Evolutionary conservation across 2,888 invertebrate genomes (phyloP).

Genomic region (Cataglyphis livida): DNA sequence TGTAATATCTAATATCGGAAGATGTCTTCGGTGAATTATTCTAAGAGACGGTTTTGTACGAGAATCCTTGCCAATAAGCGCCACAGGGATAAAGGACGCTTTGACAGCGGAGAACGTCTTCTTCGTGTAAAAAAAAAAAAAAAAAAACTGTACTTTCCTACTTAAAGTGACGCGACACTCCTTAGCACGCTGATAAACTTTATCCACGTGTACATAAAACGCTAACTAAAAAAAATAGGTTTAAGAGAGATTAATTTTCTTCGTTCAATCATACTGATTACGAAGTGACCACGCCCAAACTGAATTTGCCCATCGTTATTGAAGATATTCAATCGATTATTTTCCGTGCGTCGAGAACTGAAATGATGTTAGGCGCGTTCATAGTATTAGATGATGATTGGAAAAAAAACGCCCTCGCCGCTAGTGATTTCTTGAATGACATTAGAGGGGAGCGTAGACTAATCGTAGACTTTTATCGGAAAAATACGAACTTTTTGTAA

Average conservation of each 20-base stretch:
- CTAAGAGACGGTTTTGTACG: neutral
- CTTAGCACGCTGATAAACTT: neutral
- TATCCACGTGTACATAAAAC: constrained; percentile 21
- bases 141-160: constrained; percentile 17
- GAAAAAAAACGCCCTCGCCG: constrained; percentile 1
- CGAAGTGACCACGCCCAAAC: neutral
- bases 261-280: neutral
- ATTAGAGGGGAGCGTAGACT: neutral
- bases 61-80: neutral
- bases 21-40: constrained; percentile 12
- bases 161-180: neutral
- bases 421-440: neutral
- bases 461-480: neutral
- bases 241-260: constrained; percentile 5
- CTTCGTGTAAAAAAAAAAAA: neutral
- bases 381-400: constrained; percentile 1
- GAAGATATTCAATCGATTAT: neutral
- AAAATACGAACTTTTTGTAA: neutral
- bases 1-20: constrained; percentile 10
- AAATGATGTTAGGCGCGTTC: neutral
- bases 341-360: neutral
- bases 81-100: neutral
- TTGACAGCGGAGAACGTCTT: neutral
- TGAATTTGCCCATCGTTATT: neutral
- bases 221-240: neutral